Base-by-base conservation (phyloP, 2,797 vertebrate species). In the Eupleurogrammus muticus region DNA sequence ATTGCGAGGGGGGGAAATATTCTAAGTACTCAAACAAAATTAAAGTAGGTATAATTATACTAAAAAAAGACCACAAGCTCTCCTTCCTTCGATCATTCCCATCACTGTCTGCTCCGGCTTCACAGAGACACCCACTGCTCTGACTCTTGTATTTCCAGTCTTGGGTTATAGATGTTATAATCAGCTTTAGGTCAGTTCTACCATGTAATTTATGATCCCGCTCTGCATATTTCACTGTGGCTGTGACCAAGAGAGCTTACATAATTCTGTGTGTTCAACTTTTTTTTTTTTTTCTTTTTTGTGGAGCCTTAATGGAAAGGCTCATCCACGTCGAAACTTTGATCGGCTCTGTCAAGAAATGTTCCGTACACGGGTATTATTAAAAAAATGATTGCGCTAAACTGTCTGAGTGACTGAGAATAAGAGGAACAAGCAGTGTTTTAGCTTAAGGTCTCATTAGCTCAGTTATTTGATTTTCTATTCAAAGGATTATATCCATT, bases 361-460 rank as follows among this genome's bases (percentile, higher is more conserved):
- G 5, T 28, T 48, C 16, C 9, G n/a, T 42, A 58, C 17, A 11
- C 24, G 9, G 13, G 11, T 19, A 32, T 38, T 40, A 68, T 52
- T 67, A 46, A n/a, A 32, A n/a, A 49, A 58, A 66, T 36, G 9
- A 66, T 10, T 23, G 24, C 64, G 57, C 67, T 13, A 49, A 66
- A 48, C 24, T 4, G 34, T 64, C 54, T 20, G 53, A 55, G 20
- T 23, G 34, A 58, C 24, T 54, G 5, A 23, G 23, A 77, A 40
- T 9, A 69, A 79, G 84, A 82, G 59, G 7, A 66, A n/a, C 10
- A 73, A 82, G 83, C 80, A 50, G 68, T 70, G 64, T 66, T 70
- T 80, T 63, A 77, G 56, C 56, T 70, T 55, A 57, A 79, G 78
- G 85, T 89, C 83, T 87, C 55, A 89, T 91, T 83, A 91, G 82